phyloP scores from a whole-genome alignment of 2,888 invertebrate genomes.

The Rotaria socialis region DNA sequence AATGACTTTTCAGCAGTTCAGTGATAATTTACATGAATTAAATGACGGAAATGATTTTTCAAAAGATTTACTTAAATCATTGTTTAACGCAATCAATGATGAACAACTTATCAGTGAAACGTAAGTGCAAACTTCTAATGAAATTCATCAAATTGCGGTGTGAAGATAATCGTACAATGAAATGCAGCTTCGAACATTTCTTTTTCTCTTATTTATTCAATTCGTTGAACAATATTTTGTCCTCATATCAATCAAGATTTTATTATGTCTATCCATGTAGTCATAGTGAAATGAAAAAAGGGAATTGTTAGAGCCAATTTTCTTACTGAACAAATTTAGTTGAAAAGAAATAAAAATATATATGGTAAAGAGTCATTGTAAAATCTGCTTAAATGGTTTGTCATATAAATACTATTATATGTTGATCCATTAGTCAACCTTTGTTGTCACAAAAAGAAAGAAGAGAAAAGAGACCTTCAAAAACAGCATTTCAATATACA shows the following conservation, averaged over 20 bases:
- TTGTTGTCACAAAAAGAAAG: neutral
- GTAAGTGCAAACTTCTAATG: conserved; percentile 65
- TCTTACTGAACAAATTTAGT: neutral
- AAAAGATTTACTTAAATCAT: conserved; percentile 81
- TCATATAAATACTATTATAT: neutral
- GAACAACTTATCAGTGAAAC: conserved; percentile 89
- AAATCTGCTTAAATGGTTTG: too few relatives aligned
- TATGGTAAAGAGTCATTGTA: neutral
- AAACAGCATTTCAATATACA: neutral
- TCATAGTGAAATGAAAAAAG: neutral
- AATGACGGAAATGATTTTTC: conserved; percentile 95
- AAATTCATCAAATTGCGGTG: neutral
- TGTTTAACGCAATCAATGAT: conserved; percentile 88
- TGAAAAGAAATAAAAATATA: neutral
- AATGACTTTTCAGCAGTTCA: conserved; percentile 93
- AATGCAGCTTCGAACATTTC: neutral
- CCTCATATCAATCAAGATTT: neutral
- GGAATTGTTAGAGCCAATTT: neutral
- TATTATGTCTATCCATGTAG: neutral
- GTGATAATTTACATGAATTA: conserved; percentile 88
- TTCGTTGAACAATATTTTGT: neutral
- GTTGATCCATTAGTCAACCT: neutral
- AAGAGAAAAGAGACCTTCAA: neutral
- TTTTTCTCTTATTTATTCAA: neutral
- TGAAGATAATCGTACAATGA: neutral